Conservation (phyloP, 2,888 invertebrate species). For the Piscicola geometra region DNA sequence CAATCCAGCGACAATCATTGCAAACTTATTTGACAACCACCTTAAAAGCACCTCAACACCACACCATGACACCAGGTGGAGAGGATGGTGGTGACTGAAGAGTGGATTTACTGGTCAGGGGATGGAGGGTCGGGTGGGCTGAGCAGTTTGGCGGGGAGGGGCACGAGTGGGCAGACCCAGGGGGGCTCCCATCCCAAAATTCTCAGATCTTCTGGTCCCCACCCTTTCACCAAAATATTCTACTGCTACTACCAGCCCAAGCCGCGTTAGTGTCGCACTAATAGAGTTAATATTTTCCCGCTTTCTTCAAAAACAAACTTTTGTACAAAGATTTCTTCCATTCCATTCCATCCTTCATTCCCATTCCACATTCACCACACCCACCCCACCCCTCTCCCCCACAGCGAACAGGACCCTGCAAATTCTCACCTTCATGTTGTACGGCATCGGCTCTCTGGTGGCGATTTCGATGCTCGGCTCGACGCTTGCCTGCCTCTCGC, state of each 20-base stretch:
- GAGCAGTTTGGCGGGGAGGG: conserved; percentile 1
- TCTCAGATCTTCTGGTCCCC: conserved; percentile 36
- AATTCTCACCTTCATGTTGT: conserved; percentile 28
- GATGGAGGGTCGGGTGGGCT: conserved; percentile 29
- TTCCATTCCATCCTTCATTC: too few relatives aligned
- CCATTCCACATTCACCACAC: too few relatives aligned
- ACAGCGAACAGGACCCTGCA: conserved; percentile 29
- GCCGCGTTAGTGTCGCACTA: conserved; percentile 41
- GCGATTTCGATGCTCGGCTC: conserved; percentile 28
- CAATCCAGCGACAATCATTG: too few relatives aligned
- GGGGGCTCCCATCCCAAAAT: conserved; percentile 41
- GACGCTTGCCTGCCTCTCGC: conserved; percentile 21
- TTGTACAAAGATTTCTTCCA: too few relatives aligned
- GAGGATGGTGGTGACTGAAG: conserved; percentile 40
- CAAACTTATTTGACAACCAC: too few relatives aligned
- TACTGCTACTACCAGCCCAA: conserved; percentile 44
- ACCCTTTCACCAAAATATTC: conserved; percentile 40
- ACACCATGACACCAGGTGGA: conserved; percentile 36
- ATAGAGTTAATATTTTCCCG: too few relatives aligned
- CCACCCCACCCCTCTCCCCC: too few relatives aligned
- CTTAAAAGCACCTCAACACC: too few relatives aligned
- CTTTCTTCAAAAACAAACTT: too few relatives aligned
- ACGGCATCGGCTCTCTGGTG: conserved; percentile 18
- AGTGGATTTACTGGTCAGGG: conserved; percentile 43
- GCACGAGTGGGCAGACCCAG: background rate